Percentiles rank a stretch among this genome's conserved stretches.
These are phyloP conservation scores for Orthonychiurus folsomi DNA, from an alignment of 2,888 invertebrate genomes.

Conservation along the genomic window DNA sequence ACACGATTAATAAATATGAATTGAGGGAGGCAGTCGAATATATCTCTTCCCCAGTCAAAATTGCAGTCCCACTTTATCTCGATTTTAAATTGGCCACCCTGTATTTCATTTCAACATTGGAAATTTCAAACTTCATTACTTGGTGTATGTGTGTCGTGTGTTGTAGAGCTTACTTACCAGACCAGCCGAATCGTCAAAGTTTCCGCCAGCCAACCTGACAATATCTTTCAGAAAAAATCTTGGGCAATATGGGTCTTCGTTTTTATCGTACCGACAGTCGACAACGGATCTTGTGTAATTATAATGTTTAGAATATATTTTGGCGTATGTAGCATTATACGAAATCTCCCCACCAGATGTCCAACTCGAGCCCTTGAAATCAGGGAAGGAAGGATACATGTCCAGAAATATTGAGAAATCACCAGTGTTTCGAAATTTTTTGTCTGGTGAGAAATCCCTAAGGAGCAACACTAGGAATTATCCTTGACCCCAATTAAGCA, in stretches of 20 bases:
- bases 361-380: not conserved
- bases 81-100: constrained; percentile 48
- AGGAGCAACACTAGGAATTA: not conserved
- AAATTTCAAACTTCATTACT: too few species aligned
- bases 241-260: constrained; percentile 43
- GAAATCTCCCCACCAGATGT: not conserved
- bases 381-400: not conserved
- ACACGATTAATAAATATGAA: not conserved
- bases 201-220: constrained; percentile 41
- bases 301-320: not conserved
- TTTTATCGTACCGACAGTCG: constrained; percentile 42
- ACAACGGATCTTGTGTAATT: constrained; percentile 38
- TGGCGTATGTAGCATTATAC: not conserved
- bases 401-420: not conserved
- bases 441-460: not conserved
- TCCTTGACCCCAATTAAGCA: not conserved
- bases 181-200: constrained; percentile 20
- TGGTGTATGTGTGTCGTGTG: too few species aligned
- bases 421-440: not conserved
- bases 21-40: constrained; percentile 45
- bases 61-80: constrained; percentile 47
- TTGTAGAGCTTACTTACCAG: not conserved
- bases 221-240: constrained; percentile 46
- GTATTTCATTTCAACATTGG: constrained; percentile 11
- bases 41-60: constrained; percentile 43